A percentile compares a stretch with the other conserved stretches of the same genome.
Conservation (phyloP, 2,797 vertebrate species). For the Microtus agrestis region DNA sequence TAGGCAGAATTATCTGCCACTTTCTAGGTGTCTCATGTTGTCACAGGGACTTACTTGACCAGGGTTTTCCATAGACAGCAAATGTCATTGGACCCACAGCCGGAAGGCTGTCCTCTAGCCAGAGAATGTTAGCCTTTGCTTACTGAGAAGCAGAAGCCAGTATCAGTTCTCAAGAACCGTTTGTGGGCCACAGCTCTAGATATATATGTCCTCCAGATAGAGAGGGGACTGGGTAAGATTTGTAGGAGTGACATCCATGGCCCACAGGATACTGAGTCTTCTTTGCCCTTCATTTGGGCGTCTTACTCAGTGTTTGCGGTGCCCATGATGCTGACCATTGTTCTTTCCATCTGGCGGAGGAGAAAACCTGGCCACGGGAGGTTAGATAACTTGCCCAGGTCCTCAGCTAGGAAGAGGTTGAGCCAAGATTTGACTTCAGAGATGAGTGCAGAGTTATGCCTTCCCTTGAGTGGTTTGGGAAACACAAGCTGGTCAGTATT, state of each 20-base stretch:
- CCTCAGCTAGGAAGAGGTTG: not conserved
- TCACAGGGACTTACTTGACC: not conserved
- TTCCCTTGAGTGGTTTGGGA: not conserved
- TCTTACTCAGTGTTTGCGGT: not conserved
- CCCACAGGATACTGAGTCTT: not conserved
- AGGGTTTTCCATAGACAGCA: not conserved
- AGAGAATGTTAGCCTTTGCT: not conserved
- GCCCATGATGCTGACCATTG: too few species aligned
- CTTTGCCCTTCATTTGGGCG: not conserved
- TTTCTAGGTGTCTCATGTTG: not conserved
- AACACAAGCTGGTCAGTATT: not conserved
- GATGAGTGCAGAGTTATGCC: not conserved
- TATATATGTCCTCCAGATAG: not conserved
- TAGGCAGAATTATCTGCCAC: not conserved
- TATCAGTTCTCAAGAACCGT: not conserved
- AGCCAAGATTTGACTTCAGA: not conserved
- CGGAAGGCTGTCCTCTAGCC: rapidly evolving
- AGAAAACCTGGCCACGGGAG: not conserved
- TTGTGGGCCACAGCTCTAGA: not conserved
- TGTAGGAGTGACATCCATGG: not conserved
- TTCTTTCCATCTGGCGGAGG: too few species aligned
- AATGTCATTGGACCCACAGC: rapidly evolving
- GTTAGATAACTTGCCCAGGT: not conserved
- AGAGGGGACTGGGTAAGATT: not conserved
- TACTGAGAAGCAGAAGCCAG: not conserved